phyloP scores from a whole-genome alignment of 2,113 vertebrate genomes.

The Climacteris rufus region DNA sequence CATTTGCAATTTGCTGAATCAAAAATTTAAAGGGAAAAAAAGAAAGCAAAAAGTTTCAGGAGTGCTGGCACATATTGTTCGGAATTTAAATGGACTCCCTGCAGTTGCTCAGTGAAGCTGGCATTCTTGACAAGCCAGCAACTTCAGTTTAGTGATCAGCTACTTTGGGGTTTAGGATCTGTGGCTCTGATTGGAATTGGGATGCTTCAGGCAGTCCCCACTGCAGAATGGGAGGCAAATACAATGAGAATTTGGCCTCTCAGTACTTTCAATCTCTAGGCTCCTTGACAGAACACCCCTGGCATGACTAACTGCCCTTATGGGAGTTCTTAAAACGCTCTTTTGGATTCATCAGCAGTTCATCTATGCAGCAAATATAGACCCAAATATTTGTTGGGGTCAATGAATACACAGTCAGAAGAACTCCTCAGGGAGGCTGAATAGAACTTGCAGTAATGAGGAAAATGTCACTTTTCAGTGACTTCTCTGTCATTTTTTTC shows the following conservation, averaged over 20 bases:
- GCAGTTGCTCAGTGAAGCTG: conserved; percentile 12
- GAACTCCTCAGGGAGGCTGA: neutral
- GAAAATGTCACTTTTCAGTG: neutral
- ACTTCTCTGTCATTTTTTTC: neutral
- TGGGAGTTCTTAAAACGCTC: neutral
- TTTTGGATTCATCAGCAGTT: neutral
- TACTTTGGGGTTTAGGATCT: neutral
- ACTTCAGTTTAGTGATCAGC: conserved; percentile 23
- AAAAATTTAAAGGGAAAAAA: neutral
- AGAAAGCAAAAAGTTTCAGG: neutral
- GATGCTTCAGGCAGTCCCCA: neutral
- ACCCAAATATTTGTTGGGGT: neutral
- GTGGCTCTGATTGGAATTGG: neutral
- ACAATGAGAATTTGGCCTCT: neutral
- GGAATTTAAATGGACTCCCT: conserved; percentile 6
- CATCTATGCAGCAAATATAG: neutral
- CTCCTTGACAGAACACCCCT: neutral
- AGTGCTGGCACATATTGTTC: neutral
- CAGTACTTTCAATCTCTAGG: neutral
- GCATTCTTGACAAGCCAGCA: conserved; percentile 39
- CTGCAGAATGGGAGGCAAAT: neutral
- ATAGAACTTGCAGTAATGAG: neutral
- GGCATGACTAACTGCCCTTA: neutral
- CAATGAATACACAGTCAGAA: neutral
- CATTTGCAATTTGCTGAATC: neutral